Conservation (phyloP, 2,888 invertebrate species). For the Gastrophysa polygoni region DNA sequence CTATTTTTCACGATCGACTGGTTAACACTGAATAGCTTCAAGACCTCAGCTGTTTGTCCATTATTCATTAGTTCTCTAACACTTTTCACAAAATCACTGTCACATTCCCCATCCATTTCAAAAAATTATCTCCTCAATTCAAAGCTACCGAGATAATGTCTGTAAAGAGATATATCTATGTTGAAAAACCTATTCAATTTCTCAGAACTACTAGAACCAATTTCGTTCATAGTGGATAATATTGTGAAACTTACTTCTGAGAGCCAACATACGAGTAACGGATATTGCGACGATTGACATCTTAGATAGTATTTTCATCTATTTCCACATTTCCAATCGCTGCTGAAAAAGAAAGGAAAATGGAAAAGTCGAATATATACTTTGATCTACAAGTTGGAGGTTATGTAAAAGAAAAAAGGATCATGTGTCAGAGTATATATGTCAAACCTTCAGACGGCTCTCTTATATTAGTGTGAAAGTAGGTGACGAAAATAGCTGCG, state of each 20-base stretch:
- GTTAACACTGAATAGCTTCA: constrained; percentile 39
- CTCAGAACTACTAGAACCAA: background rate
- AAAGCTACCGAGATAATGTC: constrained; percentile 24
- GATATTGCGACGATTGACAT: background rate
- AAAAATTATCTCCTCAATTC: constrained; percentile 15
- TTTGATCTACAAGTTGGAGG: too few species aligned
- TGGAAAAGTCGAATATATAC: too few species aligned
- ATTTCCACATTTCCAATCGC: too few species aligned
- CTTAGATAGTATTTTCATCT: background rate
- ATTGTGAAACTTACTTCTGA: background rate
- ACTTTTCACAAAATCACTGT: constrained; percentile 37
- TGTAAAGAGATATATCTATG: constrained; percentile 34
- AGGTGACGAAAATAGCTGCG: too few species aligned
- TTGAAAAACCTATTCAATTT: constrained; percentile 13
- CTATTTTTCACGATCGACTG: constrained; percentile 59
- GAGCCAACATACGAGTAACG: background rate
- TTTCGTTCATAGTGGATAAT: background rate
- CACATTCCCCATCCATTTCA: constrained; percentile 27
- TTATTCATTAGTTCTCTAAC: constrained; percentile 36
- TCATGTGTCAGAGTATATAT: too few species aligned
- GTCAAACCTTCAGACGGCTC: too few species aligned
- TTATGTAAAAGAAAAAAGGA: too few species aligned
- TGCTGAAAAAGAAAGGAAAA: too few species aligned
- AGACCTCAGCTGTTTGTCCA: constrained; percentile 35
- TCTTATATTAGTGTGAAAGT: too few species aligned